Evolutionary conservation across 2,113 vertebrate species (phyloP).

Genomic region (Gasterosteus nipponicus): DNA sequence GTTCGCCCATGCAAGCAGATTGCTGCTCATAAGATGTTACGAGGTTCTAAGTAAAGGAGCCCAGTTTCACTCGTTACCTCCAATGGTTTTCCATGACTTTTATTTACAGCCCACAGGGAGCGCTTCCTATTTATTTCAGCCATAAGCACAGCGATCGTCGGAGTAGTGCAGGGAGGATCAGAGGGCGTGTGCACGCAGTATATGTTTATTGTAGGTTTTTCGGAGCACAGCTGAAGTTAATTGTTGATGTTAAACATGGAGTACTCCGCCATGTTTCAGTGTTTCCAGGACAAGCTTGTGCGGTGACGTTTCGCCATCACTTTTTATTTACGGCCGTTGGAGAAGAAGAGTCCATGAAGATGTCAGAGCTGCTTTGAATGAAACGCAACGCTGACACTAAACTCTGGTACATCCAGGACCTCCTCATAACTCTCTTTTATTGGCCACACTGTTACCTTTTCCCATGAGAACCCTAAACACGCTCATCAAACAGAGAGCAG

Average conservation of each 20-base stretch:
- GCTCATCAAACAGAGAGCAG: constrained; percentile 17
- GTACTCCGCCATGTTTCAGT: constrained; percentile 7
- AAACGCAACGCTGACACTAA: constrained; percentile 74
- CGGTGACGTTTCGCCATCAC: constrained; percentile 24
- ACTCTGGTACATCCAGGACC: constrained; percentile 60
- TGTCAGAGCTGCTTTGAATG: constrained; percentile 72
- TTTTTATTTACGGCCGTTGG: constrained; percentile 57
- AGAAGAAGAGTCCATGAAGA: constrained; percentile 65
- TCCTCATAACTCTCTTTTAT: constrained; percentile 80
- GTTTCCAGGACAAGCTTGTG: constrained; percentile 44
- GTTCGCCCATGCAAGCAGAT: not conserved
- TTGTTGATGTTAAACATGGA: constrained; percentile 26
- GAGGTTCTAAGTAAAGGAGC: not conserved
- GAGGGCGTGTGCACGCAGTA: constrained; percentile 7
- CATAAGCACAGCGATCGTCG: not conserved
- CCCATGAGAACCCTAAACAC: constrained; percentile 70
- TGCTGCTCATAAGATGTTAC: not conserved
- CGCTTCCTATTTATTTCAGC: not conserved
- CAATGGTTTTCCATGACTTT: not conserved
- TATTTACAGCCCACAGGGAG: not conserved
- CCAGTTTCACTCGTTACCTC: constrained; percentile 6
- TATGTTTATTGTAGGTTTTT: constrained; percentile 52
- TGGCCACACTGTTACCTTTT: constrained; percentile 71
- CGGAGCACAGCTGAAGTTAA: constrained; percentile 41
- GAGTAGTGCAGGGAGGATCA: constrained; percentile 13